These are phyloP conservation scores for Taenaris catops DNA, from an alignment of 2,888 invertebrate genomes.

Conservation along the genomic window DNA sequence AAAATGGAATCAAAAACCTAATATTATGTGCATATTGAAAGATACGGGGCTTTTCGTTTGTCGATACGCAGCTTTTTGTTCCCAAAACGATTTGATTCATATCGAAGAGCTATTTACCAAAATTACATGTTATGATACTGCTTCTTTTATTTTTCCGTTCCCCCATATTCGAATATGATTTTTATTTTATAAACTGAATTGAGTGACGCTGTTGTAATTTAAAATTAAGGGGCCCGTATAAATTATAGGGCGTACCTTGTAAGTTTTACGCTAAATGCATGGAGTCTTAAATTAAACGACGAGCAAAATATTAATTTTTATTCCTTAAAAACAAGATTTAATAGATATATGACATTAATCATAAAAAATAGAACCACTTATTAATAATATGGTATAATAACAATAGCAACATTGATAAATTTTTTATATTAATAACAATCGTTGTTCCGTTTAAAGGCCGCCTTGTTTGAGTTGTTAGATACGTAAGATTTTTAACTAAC, in stretches of 20 bases:
- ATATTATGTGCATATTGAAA: slow-evolving; percentile 20
- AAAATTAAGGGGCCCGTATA: slow-evolving; percentile 21
- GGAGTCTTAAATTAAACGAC: neutral
- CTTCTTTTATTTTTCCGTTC: slow-evolving; percentile 70
- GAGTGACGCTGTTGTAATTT: slow-evolving; percentile 15
- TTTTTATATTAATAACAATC: too few species aligned
- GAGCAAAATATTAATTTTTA: neutral
- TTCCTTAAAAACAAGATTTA: too few species aligned
- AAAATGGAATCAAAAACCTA: slow-evolving; percentile 18
- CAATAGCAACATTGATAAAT: too few species aligned
- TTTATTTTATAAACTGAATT: slow-evolving; percentile 40
- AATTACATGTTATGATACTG: slow-evolving; percentile 69
- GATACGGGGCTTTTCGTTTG: slow-evolving; percentile 19
- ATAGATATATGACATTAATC: too few species aligned
- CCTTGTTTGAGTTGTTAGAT: too few species aligned
- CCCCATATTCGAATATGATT: slow-evolving; percentile 62
- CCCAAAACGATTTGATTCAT: slow-evolving; percentile 65
- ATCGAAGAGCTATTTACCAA: slow-evolving; percentile 73
- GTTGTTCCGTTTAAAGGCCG: too few species aligned
- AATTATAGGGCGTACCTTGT: neutral
- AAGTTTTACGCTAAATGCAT: slow-evolving; percentile 12
- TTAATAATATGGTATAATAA: too few species aligned
- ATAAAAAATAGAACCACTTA: too few species aligned
- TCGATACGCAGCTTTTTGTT: slow-evolving; percentile 42
- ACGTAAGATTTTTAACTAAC: too few species aligned